phyloP scores from a whole-genome alignment of 1,140 invertebrate genomes.

The Solen grandis region DNA sequence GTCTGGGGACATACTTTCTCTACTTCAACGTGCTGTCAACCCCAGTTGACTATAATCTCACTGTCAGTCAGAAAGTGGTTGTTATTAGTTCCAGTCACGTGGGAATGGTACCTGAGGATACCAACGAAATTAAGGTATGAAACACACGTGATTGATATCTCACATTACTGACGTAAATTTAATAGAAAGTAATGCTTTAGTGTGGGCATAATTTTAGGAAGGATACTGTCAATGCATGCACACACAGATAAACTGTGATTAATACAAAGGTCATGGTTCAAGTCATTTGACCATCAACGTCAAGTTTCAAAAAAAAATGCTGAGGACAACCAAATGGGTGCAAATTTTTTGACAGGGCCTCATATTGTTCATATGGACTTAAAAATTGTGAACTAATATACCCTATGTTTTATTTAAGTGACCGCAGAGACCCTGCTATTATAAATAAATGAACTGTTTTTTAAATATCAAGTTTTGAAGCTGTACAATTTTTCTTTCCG shows the following conservation, averaged over 20 bases:
- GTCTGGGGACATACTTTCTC: constrained; percentile 69
- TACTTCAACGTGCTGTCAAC: constrained; percentile 10
- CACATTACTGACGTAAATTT: background rate
- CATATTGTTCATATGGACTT: no score
- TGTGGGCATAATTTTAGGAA: background rate
- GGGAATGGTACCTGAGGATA: constrained; percentile 59
- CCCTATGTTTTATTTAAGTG: no score
- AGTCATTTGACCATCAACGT: background rate
- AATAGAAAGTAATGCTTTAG: background rate
- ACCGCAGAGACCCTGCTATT: no score
- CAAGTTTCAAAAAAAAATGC: background rate
- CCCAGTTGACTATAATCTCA: constrained; percentile 26
- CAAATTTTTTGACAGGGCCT: no score
- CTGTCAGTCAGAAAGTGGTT: constrained; percentile 42
- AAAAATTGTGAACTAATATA: no score
- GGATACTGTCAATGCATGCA: no score
- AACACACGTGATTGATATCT: background rate
- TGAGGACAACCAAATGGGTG: no score
- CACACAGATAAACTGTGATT: background rate
- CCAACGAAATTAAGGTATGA: constrained; percentile 26
- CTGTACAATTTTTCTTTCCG: no score
- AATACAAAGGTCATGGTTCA: background rate
- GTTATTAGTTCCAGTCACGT: constrained; percentile 63
- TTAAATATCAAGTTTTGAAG: no score
- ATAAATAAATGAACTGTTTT: no score